Evolutionary conservation across 2,113 vertebrate species (phyloP).

Genomic region (Mellivora capensis): DNA sequence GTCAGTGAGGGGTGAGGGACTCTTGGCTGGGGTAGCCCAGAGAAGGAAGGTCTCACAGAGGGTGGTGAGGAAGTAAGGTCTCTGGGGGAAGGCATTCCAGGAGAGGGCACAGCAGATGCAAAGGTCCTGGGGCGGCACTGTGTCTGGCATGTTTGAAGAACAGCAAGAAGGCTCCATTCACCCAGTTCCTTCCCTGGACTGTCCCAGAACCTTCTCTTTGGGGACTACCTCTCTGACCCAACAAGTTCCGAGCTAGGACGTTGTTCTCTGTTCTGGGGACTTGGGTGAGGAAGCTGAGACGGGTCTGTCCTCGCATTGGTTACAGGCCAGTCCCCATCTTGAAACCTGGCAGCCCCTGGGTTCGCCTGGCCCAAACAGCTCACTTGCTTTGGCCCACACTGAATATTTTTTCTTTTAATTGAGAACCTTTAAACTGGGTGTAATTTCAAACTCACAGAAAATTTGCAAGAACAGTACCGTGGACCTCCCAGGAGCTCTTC

Average conservation of each 20-base stretch:
- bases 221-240: neutral
- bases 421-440: neutral
- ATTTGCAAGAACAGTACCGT: neutral
- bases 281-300: neutral
- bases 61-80: neutral
- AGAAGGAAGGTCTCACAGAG: neutral
- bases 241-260: accelerated
- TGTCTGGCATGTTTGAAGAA: neutral
- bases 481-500: neutral
- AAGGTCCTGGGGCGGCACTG: neutral
- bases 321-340: neutral
- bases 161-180: accelerated
- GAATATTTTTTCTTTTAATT: neutral
- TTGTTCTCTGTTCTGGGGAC: neutral
- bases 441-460: neutral
- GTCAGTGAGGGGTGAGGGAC: neutral
- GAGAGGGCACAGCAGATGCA: neutral
- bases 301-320: neutral
- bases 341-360: neutral
- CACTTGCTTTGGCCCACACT: neutral
- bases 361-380: neutral
- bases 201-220: neutral
- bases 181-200: neutral
- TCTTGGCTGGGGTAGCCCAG: neutral
- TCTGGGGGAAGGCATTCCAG: neutral